A percentile compares a stretch with the other conserved stretches of the same genome.
Conservation (phyloP, 2,888 invertebrate species). For the Taenaris catops region DNA sequence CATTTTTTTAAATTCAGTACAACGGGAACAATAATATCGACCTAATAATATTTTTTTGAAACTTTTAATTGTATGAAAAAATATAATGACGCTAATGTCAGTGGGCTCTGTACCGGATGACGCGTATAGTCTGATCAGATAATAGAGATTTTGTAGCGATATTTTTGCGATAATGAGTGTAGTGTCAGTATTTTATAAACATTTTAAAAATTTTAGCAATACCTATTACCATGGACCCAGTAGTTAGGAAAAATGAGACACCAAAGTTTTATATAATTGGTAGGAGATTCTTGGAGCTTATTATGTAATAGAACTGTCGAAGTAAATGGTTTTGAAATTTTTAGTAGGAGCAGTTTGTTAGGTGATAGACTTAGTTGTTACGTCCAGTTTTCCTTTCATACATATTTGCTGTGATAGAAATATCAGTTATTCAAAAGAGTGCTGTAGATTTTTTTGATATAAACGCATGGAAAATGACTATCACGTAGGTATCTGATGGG, state of each 20-base stretch:
- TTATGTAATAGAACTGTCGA: slow-evolving; percentile 6
- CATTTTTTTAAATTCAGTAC: slow-evolving; percentile 22
- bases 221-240: slow-evolving; percentile 54
- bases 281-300: slow-evolving; percentile 63
- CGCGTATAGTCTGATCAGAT: slow-evolving; percentile 47
- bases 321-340: slow-evolving; percentile 3
- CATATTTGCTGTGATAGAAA: slow-evolving; percentile 9
- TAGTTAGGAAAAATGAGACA: slow-evolving; percentile 67
- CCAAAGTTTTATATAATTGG: slow-evolving; percentile 60
- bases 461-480: too few species aligned
- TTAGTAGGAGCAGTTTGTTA: slow-evolving; percentile 23
- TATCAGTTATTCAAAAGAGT: not conserved
- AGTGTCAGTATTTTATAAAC: slow-evolving; percentile 70
- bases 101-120: slow-evolving; percentile 33
- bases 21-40: slow-evolving; percentile 65
- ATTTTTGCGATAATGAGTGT: slow-evolving; percentile 61
- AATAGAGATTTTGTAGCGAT: slow-evolving; percentile 62
- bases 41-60: slow-evolving; percentile 61
- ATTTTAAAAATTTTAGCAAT: slow-evolving; percentile 54
- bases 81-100: slow-evolving; percentile 27
- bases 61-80: slow-evolving; percentile 36
- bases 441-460: slow-evolving; percentile 5
- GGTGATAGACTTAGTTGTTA: slow-evolving; percentile 52
- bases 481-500: too few species aligned
- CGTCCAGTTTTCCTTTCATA: slow-evolving; percentile 43